Base-by-base conservation (phyloP, 2,888 invertebrate genomes). In the Leucania comma region DNA sequence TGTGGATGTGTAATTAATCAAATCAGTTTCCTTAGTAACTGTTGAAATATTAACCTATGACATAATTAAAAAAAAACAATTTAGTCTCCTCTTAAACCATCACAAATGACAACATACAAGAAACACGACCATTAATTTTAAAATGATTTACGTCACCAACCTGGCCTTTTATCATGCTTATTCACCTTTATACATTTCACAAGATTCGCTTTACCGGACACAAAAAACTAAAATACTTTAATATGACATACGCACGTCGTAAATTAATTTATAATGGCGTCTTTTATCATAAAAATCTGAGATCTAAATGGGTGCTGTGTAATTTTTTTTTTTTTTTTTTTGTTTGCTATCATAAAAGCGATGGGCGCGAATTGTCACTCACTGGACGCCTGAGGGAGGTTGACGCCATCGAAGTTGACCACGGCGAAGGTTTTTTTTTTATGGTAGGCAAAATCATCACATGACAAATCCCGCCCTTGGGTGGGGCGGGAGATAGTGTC, bases 181-280 rank as follows among this genome's bases (percentile, higher is more conserved):
- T 80, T 80, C 65, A 60, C 70, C 72, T 68, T 76, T 66, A 80
- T 46, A 58, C 51, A 83, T 81, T 80, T 80, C 66, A 53, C 63
- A 81, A 81, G 64, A 64, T 2, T 69, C 59, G 53, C 48, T 48
- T 51, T 22, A 64, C 68, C 54, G 63, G 68, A 48, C 46, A 67
- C 59, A 80, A 78, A n/a, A 78, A 83, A 78, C 59, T 69, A 64
- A 57, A 67, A 72, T 67, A 80, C 66, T 74, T 79, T 72, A 76
- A 56, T 48, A 54, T 42, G 71, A 77, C 72, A 70, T 61, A 68
- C 76, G 63, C 69, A 65, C 24, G 26, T 68, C 68, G 53, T 82
- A 80, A 83, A 82, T 80, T 76, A 75, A 72, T 64, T 72, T 66
- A 58, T 74, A 77, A 77, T 73, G 70, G 64, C 24, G 29, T 61